Evolutionary conservation across 2,113 vertebrate genomes (phyloP).

Genomic region (Malurus melanocephalus): DNA sequence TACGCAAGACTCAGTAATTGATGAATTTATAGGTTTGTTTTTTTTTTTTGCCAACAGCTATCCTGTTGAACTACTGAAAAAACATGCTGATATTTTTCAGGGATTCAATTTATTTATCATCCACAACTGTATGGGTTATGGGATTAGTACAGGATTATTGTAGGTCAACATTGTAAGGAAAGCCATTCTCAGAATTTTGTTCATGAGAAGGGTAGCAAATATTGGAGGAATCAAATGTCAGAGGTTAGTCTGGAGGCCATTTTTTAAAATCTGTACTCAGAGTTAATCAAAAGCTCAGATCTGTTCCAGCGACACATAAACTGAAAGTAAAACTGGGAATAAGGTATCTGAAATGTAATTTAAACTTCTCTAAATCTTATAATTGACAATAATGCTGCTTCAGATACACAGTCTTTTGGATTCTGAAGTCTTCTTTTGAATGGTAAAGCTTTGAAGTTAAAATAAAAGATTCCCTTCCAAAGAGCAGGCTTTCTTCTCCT

Average conservation of each 20-base stretch:
- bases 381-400: neutral
- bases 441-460: neutral
- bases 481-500: neutral
- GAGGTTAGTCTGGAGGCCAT: neutral
- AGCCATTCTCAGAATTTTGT: neutral
- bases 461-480: neutral
- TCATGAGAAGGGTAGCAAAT: neutral
- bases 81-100: neutral
- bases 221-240: neutral
- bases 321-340: neutral
- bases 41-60: neutral
- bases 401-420: neutral
- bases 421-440: neutral
- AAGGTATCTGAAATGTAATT: neutral
- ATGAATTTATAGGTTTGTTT: neutral
- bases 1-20: neutral
- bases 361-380: neutral
- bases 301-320: neutral
- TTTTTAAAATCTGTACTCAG: neutral
- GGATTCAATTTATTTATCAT: neutral
- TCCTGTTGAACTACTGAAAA: neutral
- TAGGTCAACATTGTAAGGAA: neutral
- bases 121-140: neutral
- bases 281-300: neutral
- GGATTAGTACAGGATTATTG: neutral